Evolutionary conservation across 37 sponge, comb jelly and placozoan genomes (phyloP).

Genomic region (Agelas oroides): DNA sequence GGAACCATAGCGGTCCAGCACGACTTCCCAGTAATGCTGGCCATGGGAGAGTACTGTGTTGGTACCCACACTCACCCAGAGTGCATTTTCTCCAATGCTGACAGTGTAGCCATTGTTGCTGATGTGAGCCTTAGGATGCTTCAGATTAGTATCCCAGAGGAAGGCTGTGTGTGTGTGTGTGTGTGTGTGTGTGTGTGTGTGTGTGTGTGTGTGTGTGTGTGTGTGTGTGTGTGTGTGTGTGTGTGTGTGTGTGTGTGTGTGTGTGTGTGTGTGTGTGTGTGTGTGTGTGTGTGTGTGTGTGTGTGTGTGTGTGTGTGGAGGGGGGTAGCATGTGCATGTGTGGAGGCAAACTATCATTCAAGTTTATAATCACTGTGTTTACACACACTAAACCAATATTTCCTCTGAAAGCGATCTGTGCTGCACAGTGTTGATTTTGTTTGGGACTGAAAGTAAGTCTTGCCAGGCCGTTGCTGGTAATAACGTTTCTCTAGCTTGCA

Average conservation of each 20-base stretch:
- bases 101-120: constrained; percentile 51
- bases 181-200: constrained; percentile 11
- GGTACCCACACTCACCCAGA: constrained; percentile 52
- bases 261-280: neutral
- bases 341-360: neutral
- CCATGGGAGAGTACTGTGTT: constrained; percentile 50
- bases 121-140: constrained; percentile 28
- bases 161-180: constrained; percentile 39
- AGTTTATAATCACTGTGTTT: neutral
- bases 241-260: neutral
- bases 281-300: neutral
- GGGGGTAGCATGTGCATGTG: neutral
- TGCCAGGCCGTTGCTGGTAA: too few relatives aligned
- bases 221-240: neutral
- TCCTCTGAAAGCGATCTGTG: too few relatives aligned
- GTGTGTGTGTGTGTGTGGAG: neutral
- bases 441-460: too few relatives aligned
- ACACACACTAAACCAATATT: too few relatives aligned
- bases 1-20: constrained; percentile 52
- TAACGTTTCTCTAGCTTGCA: too few relatives aligned
- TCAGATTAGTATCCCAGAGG: constrained; percentile 35
- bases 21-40: constrained; percentile 60
- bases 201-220: neutral
- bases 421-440: too few relatives aligned
- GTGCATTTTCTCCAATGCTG: constrained; percentile 45